phyloP scores from a whole-genome alignment of 1,140 invertebrate genomes.

The Pachypeltis micranthus region DNA sequence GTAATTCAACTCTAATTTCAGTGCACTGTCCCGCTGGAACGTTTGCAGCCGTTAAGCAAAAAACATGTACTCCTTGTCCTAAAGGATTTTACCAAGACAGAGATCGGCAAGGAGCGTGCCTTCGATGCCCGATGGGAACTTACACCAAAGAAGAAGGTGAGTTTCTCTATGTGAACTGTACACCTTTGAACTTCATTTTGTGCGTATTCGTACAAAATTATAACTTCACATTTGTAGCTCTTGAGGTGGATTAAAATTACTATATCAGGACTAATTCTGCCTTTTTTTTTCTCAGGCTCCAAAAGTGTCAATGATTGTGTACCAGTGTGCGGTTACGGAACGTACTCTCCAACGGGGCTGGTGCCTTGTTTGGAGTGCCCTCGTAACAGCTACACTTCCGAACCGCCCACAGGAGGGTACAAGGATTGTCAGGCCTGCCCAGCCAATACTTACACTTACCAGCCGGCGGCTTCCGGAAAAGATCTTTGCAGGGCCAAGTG shows the following conservation, averaged over 20 bases:
- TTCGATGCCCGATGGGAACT: slow-evolving; percentile 78
- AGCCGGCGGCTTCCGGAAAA: slow-evolving; percentile 72
- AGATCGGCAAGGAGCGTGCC: slow-evolving; percentile 73
- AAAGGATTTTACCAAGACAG: slow-evolving; percentile 86
- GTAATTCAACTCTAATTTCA: slow-evolving; percentile 43
- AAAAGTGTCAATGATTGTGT: slow-evolving; percentile 71
- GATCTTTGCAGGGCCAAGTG: slow-evolving; percentile 84
- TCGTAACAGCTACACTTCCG: slow-evolving; percentile 76
- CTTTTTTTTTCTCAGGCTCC: slow-evolving; percentile 44
- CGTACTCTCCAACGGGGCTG: slow-evolving; percentile 85
- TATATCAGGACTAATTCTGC: background rate
- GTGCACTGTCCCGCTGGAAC: slow-evolving; percentile 92
- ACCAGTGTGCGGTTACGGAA: slow-evolving; percentile 91
- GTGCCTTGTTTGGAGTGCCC: slow-evolving; percentile 93
- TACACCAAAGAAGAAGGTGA: slow-evolving; percentile 82
- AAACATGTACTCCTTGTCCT: slow-evolving; percentile 76
- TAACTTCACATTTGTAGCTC: background rate
- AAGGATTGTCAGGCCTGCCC: slow-evolving; percentile 90
- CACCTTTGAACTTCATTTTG: too few species aligned
- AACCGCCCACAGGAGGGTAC: slow-evolving; percentile 80
- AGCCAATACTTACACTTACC: slow-evolving; percentile 79
- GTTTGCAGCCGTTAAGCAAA: slow-evolving; percentile 75
- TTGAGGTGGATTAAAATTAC: background rate
- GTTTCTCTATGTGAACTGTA: background rate
- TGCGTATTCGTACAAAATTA: background rate